Evolutionary conservation across 2,888 invertebrate species (phyloP).

Genomic region (Hydrotaea cyrtoneurina): DNA sequence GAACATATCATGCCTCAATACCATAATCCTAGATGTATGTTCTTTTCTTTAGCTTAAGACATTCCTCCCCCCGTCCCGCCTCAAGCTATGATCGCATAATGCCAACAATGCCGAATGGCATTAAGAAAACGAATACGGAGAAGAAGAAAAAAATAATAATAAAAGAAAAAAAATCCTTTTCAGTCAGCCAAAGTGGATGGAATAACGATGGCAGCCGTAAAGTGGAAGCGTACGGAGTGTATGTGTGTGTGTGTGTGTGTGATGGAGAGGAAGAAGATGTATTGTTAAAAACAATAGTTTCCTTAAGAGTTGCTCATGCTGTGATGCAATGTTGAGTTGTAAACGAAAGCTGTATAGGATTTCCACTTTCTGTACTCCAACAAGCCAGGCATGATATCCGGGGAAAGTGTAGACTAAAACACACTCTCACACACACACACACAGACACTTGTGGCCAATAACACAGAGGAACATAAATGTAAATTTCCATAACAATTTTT

Average conservation of each 20-base stretch:
- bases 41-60: background rate
- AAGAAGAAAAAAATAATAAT: background rate
- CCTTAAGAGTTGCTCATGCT: background rate
- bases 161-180: conserved; percentile 21
- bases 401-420: background rate
- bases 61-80: background rate
- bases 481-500: no score
- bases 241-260: no score
- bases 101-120: conserved; percentile 50
- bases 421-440: no score
- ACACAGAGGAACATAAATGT: no score
- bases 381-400: background rate
- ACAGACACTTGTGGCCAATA: no score
- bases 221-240: background rate
- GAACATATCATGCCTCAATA: conserved; percentile 18
- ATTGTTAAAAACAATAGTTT: conserved; percentile 7
- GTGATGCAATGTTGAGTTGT: background rate
- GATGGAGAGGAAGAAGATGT: background rate
- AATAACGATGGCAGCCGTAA: background rate
- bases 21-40: background rate
- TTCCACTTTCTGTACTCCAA: background rate
- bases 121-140: conserved; percentile 6
- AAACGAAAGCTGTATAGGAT: conserved; percentile 2
- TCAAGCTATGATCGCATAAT: conserved; percentile 33
- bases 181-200: conserved; percentile 35